phyloP scores from a whole-genome alignment of 2,797 vertebrate genomes.

The Sarcophilus harrisii region DNA sequence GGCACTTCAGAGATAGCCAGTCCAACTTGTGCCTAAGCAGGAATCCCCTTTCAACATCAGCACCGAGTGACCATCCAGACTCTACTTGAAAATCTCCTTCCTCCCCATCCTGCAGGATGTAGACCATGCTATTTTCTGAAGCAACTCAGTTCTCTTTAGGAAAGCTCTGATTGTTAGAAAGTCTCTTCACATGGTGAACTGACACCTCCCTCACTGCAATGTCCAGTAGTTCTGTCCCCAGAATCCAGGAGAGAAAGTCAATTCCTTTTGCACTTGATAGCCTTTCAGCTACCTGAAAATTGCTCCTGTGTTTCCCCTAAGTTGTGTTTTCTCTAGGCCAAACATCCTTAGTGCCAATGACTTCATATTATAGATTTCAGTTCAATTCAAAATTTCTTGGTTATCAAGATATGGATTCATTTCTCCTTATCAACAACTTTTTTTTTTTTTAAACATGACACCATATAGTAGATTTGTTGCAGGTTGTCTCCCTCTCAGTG shows the following conservation, averaged over 20 bases:
- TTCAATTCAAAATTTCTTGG: neutral
- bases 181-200: neutral
- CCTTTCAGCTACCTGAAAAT: neutral
- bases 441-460: neutral
- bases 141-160: neutral
- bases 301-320: neutral
- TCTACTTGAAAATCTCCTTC: neutral
- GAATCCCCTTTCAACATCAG: neutral
- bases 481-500: no score
- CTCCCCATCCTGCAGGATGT: neutral
- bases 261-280: neutral
- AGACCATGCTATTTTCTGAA: neutral
- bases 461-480: no score
- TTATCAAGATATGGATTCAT: neutral
- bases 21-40: neutral
- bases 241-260: no score
- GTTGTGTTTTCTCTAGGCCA: neutral
- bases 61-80: neutral
- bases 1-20: neutral
- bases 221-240: neutral
- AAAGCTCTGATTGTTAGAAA: neutral
- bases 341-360: neutral
- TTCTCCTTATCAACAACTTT: neutral
- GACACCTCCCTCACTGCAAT: neutral
- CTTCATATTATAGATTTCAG: neutral